Evolutionary conservation across 2,888 invertebrate genomes (phyloP), one percentile per base, ranked within the genome.

Genomic region (Cartodere bifasciata): DNA sequence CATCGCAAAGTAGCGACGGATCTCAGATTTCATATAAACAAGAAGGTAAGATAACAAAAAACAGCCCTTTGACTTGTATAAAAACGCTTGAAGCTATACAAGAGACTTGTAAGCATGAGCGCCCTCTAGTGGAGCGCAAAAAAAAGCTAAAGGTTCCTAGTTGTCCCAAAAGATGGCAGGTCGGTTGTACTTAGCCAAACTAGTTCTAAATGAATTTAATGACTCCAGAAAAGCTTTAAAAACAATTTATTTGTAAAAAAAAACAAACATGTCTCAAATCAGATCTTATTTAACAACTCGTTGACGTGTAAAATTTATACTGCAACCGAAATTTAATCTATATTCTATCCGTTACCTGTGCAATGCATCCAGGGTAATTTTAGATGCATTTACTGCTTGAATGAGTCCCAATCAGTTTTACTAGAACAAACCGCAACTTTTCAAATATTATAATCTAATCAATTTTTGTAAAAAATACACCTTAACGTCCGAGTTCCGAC

Each of bases 301-400:
- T 31, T 52, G 48, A 48, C 47, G 50, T 51, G 50, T 52, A 50
- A 52, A 50, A 42, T 44, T n/a, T n/a, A n/a, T n/a, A 20, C 49
- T 49, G 53, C 53, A 55, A 56, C 54, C 55, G 58, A 59, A 59
- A 59, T 52, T 50, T 53, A 54, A 59, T 59, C 55, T 52, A 40
- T 40, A 41, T 47, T 50, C 56, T 56, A 57, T 56, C 58, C 52
- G 53, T 58, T 56, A 56, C 57, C 45, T 42, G 50, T 57, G 60
- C 58, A 60, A 60, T 53, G 56, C n/a, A n/a, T n/a, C n/a, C n/a
- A n/a, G n/a, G n/a, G n/a, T n/a, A n/a, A n/a, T n/a, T n/a, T 56
- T 58, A 58, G 60, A 56, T 58, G 57, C 49, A 58, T 60, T 60
- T 60, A 52, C 56, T 50, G 58, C 57, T 54, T 52, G 49, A 50